phyloP scores from a whole-genome alignment of 1,140 invertebrate genomes.

The Agrypnia vestita region DNA sequence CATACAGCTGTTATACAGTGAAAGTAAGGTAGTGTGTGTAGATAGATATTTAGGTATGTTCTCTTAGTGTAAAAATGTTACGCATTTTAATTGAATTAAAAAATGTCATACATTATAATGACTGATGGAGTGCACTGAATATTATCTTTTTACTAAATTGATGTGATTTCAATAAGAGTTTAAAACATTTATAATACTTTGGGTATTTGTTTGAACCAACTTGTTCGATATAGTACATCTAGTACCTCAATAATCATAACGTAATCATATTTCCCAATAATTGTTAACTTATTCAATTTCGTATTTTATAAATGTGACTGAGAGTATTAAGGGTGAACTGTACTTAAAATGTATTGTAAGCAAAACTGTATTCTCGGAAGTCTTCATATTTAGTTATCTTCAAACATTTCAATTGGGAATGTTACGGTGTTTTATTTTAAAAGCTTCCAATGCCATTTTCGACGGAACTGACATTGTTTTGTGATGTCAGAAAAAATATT shows the following conservation, averaged over 20 bases:
- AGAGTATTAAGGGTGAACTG: slow-evolving; percentile 42
- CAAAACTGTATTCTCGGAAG: neutral
- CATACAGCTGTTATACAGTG: slow-evolving; percentile 58
- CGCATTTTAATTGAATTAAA: slow-evolving; percentile 50
- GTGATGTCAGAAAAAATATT: no score
- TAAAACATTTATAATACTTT: slow-evolving; percentile 18
- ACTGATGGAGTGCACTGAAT: slow-evolving; percentile 58
- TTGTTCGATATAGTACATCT: slow-evolving; percentile 12
- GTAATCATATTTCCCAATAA: neutral
- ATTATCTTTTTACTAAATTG: slow-evolving; percentile 44
- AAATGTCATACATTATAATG: slow-evolving; percentile 34
- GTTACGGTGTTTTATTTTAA: no score
- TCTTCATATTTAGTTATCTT: neutral
- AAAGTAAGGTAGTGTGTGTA: slow-evolving; percentile 40
- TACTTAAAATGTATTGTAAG: slow-evolving; percentile 37
- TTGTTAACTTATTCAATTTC: slow-evolving; percentile 2
- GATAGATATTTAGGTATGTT: slow-evolving; percentile 46
- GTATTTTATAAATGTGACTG: slow-evolving; percentile 42
- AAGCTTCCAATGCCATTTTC: no score
- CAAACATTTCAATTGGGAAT: no score
- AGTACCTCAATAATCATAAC: slow-evolving; percentile 16
- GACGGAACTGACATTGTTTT: no score
- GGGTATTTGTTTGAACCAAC: slow-evolving; percentile 1
- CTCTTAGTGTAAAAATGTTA: slow-evolving; percentile 47
- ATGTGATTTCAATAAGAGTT: slow-evolving; percentile 38